phyloP scores from a whole-genome alignment of 2,888 invertebrate species.

The Pandemis cinnamomeana region DNA sequence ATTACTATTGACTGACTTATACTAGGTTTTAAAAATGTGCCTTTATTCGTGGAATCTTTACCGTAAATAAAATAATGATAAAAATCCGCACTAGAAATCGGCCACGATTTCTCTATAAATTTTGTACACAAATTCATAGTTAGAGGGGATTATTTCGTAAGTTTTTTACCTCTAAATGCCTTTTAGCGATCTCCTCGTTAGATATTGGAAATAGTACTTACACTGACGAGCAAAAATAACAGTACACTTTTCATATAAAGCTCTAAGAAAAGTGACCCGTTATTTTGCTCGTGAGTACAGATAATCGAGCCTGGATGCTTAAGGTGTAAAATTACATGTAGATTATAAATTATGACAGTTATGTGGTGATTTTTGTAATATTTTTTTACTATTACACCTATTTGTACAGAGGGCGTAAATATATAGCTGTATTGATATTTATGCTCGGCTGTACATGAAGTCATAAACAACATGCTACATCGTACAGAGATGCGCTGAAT shows the following conservation, averaged over 20 bases:
- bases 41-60: not conserved
- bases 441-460: too few relatives aligned
- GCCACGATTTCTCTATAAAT: not conserved
- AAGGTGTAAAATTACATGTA: not conserved
- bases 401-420: too few relatives aligned
- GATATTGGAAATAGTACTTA: not conserved
- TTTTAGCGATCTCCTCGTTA: not conserved
- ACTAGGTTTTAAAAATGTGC: not conserved
- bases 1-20: not conserved
- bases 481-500: too few relatives aligned
- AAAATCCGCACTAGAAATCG: not conserved
- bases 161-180: not conserved
- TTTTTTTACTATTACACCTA: not conserved
- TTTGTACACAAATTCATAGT: constrained; percentile 9
- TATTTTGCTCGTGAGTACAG: not conserved
- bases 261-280: not conserved
- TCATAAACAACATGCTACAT: too few relatives aligned
- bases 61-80: not conserved
- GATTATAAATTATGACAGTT: not conserved
- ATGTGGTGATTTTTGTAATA: not conserved
- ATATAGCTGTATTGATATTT: too few relatives aligned
- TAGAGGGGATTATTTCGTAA: not conserved
- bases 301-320: not conserved
- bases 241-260: too few relatives aligned
- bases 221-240: too few relatives aligned